A percentile compares a stretch with the other conserved stretches of the same genome.
phyloP scores from a whole-genome alignment of 2,888 invertebrate species.

The Autographa gamma region DNA sequence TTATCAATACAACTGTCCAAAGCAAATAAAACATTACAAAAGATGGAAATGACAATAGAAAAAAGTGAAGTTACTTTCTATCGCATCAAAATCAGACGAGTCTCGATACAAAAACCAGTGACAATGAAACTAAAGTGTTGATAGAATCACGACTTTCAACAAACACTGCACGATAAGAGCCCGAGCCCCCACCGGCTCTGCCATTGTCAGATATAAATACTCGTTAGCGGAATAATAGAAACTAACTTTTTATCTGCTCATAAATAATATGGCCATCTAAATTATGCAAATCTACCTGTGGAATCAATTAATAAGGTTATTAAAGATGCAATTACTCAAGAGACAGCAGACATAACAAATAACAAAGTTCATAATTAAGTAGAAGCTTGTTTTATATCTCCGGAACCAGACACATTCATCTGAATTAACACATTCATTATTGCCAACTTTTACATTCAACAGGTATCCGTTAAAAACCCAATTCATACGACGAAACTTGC shows the following conservation, averaged over 20 bases:
- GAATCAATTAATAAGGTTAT: conserved; percentile 31
- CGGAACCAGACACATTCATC: conserved; percentile 18
- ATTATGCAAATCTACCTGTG: conserved; percentile 30
- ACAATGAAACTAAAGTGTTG: conserved; percentile 73
- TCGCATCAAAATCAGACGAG: conserved; percentile 66
- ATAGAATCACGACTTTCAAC: conserved; percentile 77
- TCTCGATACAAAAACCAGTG: conserved; percentile 70
- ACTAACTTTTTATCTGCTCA: conserved; percentile 25
- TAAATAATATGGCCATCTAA: conserved; percentile 26
- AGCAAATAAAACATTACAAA: conserved; percentile 59
- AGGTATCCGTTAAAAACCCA: conserved; percentile 31
- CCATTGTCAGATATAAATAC: conserved; percentile 40
- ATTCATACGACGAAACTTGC: conserved; percentile 15
- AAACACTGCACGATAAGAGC: conserved; percentile 63
- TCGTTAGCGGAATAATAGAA: conserved; percentile 39
- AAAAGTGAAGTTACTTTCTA: conserved; percentile 78
- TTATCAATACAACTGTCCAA: conserved; percentile 53
- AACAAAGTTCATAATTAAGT: conserved; percentile 25
- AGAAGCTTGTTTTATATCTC: conserved; percentile 8
- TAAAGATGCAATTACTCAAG: conserved; percentile 21
- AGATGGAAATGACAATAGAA: conserved; percentile 73
- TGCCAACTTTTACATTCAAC: conserved; percentile 50
- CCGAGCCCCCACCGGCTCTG: conserved; percentile 35
- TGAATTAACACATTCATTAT: conserved; percentile 33
- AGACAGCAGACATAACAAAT: conserved; percentile 44